Evolutionary conservation across 2,113 vertebrate species (phyloP), one percentile per base, ranked within the genome.

Genomic region (Anolis sagrei): DNA sequence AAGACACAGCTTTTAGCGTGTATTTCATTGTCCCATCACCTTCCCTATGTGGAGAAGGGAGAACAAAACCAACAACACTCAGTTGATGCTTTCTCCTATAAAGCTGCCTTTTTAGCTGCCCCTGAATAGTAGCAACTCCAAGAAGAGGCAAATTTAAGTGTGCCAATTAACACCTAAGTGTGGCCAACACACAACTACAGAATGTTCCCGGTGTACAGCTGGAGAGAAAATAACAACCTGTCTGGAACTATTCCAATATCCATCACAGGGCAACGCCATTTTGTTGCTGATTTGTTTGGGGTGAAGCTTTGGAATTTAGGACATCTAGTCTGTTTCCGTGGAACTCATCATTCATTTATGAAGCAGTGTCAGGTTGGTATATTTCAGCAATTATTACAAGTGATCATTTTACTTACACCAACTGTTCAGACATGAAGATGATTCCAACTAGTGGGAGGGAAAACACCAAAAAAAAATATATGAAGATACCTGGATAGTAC

Each of bases 381-480:
- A 34, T 25, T 48, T 44, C 11, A 44, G 77, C 6, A 61, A 51
- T 58, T 34, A 32, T 69, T 76, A n/a, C 16, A 25, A 13, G 14
- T 68, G 78, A 70, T 19, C 27, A 70, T 85, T 54, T 78, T 18
- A 70, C 49, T 78, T 18, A 70, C 49, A 61, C 16, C n/a, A 73
- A 62, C 14, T 62, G 29, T 14, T 72, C 36, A 58, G 34, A 61
- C 29, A 44, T 44, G 48, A 39, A 9, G 75, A 58, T 90, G 70
- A 62, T 87, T 78, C 39, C 80, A 88, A 91, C 72, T 70, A 79
- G 89, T 81, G 76, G 89, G 79, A 91, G 32, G 68, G 64, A n/a
- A n/a, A 34, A 70, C 88, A 83, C 18, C 82, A 32, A 87, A 89
- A 27, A 89, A 32, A 91, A 76, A n/a, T n/a, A n/a, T n/a, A n/a